Evolutionary conservation across 2,888 invertebrate genomes (phyloP), one percentile per base, ranked within the genome.

Genomic region (Apamea anceps): DNA sequence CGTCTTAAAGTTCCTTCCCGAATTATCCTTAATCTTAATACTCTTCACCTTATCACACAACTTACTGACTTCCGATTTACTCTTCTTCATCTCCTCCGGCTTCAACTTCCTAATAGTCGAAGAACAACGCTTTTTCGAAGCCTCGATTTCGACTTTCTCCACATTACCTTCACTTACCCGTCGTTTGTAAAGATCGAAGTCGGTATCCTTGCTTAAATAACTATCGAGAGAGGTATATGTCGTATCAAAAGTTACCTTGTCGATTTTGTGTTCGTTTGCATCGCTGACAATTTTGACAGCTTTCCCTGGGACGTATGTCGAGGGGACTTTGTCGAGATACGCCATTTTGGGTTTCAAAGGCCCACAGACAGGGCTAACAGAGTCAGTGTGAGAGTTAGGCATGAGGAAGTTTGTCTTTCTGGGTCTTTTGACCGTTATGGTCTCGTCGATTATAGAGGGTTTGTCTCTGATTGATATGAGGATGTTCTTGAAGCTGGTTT

Each of bases 271-370:
- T 45, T 96, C 94, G 1, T 95, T 97, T 0, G 90, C 94, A 77
- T 97, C 97, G 72, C 97, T 97, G 90, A 98, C 96, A 51, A 98
- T 98, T 95, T 98, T 98, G 25, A 98, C 98, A 0, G 98, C 98
- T 93, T 98, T 98, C 2, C 98, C 98, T 0, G 98, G 98, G 60
- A 97, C 96, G 84, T 97, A 96, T 0, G 92, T 94, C 0, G 94
- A 79, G 0, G 96, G 93, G 0, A 95, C 95, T 85, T 94, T 95
- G 62, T 96, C 96, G 3, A 95, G 13, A 90, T 95, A 97, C 60
- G 97, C 97, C 88, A 96, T 93, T 93, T 96, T 96, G 0, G 97
- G 97, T 76, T 94, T 95, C 0, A 94, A 85, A 0, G 88, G 74
- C 28, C 94, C 94, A 2, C 89, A 81, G 0, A 94, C 72, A 0